Conservation (phyloP, 53 echinoderm and acorn worm genomes). For the Paracentrotus lividus region DNA sequence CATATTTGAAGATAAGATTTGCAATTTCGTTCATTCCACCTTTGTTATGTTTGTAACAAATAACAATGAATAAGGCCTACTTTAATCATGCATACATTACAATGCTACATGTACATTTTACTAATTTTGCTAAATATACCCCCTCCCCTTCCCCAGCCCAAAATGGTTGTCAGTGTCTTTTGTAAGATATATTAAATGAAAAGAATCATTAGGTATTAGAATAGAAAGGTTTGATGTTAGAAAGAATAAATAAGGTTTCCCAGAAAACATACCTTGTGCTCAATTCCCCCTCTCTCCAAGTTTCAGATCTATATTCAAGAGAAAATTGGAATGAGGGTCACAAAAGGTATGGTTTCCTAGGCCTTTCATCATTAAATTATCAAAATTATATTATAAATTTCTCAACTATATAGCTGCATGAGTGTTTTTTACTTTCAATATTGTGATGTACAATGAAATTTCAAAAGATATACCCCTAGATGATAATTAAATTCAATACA, state of each 20-base stretch:
- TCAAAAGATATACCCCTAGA: not conserved
- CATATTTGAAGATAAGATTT: not conserved
- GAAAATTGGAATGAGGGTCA: slow-evolving; percentile 54
- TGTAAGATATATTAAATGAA: slow-evolving; percentile 15
- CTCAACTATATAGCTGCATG: not conserved
- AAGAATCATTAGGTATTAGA: slow-evolving; percentile 26
- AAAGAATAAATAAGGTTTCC: slow-evolving; percentile 14
- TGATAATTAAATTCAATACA: not conserved
- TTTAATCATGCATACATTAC: not conserved
- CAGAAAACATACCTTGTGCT: slow-evolving; percentile 43
- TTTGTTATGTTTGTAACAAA: no score
- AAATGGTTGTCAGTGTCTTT: not conserved
- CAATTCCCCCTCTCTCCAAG: slow-evolving; percentile 53
- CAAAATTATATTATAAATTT: not conserved
- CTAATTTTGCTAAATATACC: no score
- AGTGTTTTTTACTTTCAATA: not conserved
- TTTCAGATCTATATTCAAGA: slow-evolving; percentile 58
- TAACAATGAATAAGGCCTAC: not conserved
- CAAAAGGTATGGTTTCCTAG: slow-evolving; percentile 23
- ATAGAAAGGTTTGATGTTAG: slow-evolving; percentile 14
- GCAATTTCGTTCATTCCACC: not conserved
- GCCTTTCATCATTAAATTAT: slow-evolving; percentile 3
- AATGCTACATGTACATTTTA: not conserved
- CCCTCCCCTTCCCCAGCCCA: no score
- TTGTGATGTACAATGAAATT: not conserved